These are phyloP conservation scores for Rutilus rutilus DNA, from an alignment of 2,113 vertebrate genomes.

Conservation along the genomic window DNA sequence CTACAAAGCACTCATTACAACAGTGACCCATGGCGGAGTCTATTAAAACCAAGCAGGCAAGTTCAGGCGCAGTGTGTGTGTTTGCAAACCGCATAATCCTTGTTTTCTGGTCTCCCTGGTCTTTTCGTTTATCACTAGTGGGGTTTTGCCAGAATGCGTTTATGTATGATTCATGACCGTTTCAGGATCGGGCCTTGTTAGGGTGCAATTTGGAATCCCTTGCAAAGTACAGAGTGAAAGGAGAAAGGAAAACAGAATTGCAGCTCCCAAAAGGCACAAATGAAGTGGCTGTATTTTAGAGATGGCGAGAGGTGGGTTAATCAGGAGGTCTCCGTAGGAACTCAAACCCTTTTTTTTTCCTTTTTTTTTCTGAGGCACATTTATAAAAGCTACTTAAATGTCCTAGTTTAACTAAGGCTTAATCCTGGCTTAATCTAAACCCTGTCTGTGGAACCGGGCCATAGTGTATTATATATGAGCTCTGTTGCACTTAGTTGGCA, in stretches of 20 bases:
- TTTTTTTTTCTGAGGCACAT: too few relatives aligned
- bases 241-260: slow-evolving; percentile 31
- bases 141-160: not conserved
- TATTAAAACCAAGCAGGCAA: slow-evolving; percentile 14
- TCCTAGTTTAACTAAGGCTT: too few relatives aligned
- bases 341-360: not conserved
- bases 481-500: too few relatives aligned
- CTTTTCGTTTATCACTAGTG: not conserved
- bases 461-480: too few relatives aligned
- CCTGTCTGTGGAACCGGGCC: too few relatives aligned
- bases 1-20: slow-evolving; percentile 2
- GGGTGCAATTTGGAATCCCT: slow-evolving; percentile 38
- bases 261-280: slow-evolving; percentile 38
- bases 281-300: slow-evolving; percentile 22
- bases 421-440: too few relatives aligned
- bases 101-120: not conserved
- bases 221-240: not conserved
- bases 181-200: not conserved
- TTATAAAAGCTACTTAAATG: too few relatives aligned
- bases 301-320: not conserved
- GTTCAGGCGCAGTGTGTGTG: not conserved
- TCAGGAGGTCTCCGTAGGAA: too few relatives aligned
- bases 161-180: slow-evolving; percentile 14
- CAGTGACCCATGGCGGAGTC: slow-evolving; percentile 20
- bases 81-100: not conserved